Evolutionary conservation across 2,888 invertebrate species (phyloP), one percentile per base, ranked within the genome.

Genomic region (Sinhomidia bicolor): DNA sequence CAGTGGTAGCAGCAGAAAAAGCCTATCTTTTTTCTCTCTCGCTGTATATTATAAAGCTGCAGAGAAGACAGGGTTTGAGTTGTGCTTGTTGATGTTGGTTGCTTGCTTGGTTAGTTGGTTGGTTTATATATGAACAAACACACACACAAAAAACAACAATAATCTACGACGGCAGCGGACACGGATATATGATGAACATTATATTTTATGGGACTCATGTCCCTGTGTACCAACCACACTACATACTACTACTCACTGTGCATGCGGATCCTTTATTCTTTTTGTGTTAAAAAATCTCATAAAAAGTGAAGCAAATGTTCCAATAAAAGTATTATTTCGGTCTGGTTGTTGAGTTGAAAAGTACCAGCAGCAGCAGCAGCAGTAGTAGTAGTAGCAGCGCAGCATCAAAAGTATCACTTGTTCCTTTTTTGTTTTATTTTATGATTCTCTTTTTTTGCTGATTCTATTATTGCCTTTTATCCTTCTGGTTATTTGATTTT

Each of bases 321-420:
- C 60, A 74, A 84, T 84, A 84, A 74, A 84, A 84, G 26, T 62
- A 62, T 29, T 29, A 29, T 62, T 62, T 29, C 14, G 23, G 62
- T 29, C 62, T 26, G 23, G 62, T 29, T 29, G 14, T n/a, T n/a
- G 12, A 9, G 10, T 10, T 20, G 2, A 23, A 23, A n/a, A 57
- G 7, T 9, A 57, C n/a, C 57, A 57, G 1, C 23, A 23, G 7
- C 57, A 1, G 2, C 36, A 36, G 4, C 36, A 36, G 7, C 36
- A 36, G 7, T n/a, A 57, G 1, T n/a, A 23, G 7, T 23, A 1
- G 2, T 7, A 36, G 4, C 36, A 36, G 7, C 36, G 7, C 26
- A 20, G 14, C 23, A 20, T n/a, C 1, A 20, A 44, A 17, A 41
- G 74, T 74, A 4, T 20, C 23, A 26, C 23, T 65, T 71, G 32